These are phyloP conservation scores for Keiferia lycopersicella DNA, from an alignment of 2,888 invertebrate species.

Conservation along the genomic window DNA sequence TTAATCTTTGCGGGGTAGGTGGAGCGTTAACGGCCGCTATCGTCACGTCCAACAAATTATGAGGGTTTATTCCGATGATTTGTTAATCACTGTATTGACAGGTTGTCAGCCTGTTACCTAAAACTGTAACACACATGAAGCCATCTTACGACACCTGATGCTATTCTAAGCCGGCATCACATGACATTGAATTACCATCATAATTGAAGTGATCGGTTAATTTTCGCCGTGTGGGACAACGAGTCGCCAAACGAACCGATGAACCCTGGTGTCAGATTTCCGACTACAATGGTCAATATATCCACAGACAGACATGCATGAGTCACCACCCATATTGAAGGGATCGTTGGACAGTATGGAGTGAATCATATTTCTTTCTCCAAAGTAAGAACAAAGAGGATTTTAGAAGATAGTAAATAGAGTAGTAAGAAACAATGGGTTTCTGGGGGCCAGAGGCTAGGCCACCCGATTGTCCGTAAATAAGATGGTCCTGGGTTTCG, in stretches of 20 bases:
- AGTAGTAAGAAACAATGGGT: no score
- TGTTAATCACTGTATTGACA: not conserved
- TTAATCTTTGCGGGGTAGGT: no score
- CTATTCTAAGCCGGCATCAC: no score
- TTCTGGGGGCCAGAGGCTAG: no score
- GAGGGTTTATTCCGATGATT: not conserved
- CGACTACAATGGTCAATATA: constrained; percentile 3
- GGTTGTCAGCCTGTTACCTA: no score
- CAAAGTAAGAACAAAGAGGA: not conserved
- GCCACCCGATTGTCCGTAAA: no score
- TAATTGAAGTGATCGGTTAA: no score
- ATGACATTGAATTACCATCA: no score
- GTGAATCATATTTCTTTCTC: constrained; percentile 7
- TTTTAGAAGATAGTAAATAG: not conserved
- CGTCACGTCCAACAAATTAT: not conserved
- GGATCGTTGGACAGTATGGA: not conserved
- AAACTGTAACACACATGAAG: not conserved
- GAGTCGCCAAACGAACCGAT: not conserved
- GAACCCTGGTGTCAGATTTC: constrained; percentile 15
- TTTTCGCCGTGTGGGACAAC: no score
- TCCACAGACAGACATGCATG: not conserved
- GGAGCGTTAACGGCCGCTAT: no score
- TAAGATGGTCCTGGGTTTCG: no score
- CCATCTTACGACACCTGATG: no score
- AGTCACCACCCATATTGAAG: not conserved